Conservation (phyloP, 1,140 invertebrate genomes). For the Drosophila busckii region DNA sequence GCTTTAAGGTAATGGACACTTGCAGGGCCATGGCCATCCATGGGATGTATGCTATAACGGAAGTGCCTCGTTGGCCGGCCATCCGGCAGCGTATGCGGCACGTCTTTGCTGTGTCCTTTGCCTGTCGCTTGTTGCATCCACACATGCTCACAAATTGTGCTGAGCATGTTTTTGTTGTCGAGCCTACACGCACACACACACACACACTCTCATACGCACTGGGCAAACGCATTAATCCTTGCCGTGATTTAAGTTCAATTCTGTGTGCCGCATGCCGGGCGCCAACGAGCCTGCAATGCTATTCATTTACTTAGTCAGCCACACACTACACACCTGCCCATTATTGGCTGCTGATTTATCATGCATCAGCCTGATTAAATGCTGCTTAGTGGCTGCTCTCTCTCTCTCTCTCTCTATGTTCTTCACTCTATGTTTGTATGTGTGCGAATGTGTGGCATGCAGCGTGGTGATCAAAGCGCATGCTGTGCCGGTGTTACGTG, state of each 20-base stretch:
- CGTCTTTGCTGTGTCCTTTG: conserved; percentile 83
- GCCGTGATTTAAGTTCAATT: conserved; percentile 72
- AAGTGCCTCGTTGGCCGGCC: conserved; percentile 84
- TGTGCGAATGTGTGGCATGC: conserved; percentile 32
- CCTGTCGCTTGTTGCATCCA: conserved; percentile 83
- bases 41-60: conserved; percentile 86
- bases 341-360: conserved; percentile 64
- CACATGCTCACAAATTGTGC: conserved; percentile 82
- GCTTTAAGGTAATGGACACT: conserved; percentile 86
- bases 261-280: conserved; percentile 37
- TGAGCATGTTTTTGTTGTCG: conserved; percentile 77
- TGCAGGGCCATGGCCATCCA: conserved; percentile 84
- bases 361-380: conserved; percentile 64
- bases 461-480: conserved; percentile 79
- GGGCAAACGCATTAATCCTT: conserved; percentile 65
- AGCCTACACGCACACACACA: conserved; percentile 11
- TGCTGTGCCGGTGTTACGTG: conserved; percentile 81
- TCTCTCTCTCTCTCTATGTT: neutral
- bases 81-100: conserved; percentile 86
- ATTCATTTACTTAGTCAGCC: conserved; percentile 2
- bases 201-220: neutral
- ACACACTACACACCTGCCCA: conserved; percentile 19
- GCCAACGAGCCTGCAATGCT: conserved; percentile 13
- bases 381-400: conserved; percentile 52
- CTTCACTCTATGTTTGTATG: neutral